phyloP scores from a whole-genome alignment of 1,140 invertebrate species.

The Pseudomyrmex gracilis region DNA sequence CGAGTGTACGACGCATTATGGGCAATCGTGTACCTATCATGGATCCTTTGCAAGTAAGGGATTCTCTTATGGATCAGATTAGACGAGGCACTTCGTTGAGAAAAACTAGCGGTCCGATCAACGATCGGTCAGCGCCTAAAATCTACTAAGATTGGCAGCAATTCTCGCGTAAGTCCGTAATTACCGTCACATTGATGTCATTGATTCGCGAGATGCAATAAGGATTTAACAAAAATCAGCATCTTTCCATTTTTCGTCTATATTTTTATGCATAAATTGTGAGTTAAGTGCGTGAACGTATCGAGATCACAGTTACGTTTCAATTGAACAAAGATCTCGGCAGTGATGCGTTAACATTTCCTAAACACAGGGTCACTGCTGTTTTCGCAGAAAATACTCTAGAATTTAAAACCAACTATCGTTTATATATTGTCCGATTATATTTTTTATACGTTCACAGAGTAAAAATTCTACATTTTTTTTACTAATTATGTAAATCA shows the following conservation, averaged over 20 bases:
- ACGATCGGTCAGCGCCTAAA: constrained; percentile 89
- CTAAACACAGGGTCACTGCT: too few relatives aligned
- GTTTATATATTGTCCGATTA: too few relatives aligned
- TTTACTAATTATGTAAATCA: too few relatives aligned
- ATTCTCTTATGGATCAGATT: constrained; percentile 95
- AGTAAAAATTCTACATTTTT: too few relatives aligned
- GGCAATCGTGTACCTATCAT: constrained; percentile 83
- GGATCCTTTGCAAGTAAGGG: constrained; percentile 87
- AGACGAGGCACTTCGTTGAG: constrained; percentile 92
- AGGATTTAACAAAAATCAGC: constrained; percentile 9
- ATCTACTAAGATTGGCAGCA: constrained; percentile 86
- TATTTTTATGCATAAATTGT: constrained; percentile 35
- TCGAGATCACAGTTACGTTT: constrained; percentile 6
- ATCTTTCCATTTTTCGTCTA: constrained; percentile 53
- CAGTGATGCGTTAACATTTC: too few relatives aligned
- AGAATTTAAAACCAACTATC: too few relatives aligned
- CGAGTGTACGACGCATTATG: constrained; percentile 89
- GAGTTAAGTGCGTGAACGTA: constrained; percentile 33
- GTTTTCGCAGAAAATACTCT: too few relatives aligned
- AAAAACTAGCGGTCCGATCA: constrained; percentile 88
- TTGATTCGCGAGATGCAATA: neutral
- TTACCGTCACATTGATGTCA: neutral
- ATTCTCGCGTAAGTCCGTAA: constrained; percentile 59
- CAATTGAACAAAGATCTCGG: too few relatives aligned
- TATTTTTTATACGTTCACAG: too few relatives aligned